Percentiles rank a stretch among this genome's conserved stretches.
Conservation (phyloP, 2,888 invertebrate genomes). For the Ophioninae sp. region DNA sequence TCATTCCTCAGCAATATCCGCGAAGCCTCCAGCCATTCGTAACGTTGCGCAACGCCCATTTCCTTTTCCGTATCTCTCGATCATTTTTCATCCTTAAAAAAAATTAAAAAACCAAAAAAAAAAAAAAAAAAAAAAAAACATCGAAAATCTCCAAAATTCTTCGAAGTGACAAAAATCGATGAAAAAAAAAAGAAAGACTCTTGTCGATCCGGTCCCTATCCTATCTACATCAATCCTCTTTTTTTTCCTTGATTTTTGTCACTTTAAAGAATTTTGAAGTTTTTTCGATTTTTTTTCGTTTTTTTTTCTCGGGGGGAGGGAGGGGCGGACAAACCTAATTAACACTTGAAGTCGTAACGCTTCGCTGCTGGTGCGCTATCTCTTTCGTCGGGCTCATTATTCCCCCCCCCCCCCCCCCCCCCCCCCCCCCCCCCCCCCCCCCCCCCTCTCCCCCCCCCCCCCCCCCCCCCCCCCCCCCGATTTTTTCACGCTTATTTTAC, state of each 20-base stretch:
- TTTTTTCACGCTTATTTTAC: conserved; percentile 29
- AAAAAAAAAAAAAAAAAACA: no score
- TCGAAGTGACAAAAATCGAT: background rate
- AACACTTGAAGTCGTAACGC: conserved; percentile 39
- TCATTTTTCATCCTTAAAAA: conserved; percentile 31
- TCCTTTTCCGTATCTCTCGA: conserved; percentile 30
- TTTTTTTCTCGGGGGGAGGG: no score
- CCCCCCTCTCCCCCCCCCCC: no score
- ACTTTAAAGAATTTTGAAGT: no score
- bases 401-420: conserved; percentile 2
- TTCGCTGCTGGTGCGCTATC: conserved; percentile 27
- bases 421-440: no score
- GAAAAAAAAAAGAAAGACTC: conserved; percentile 17
- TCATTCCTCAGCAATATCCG: conserved; percentile 35
- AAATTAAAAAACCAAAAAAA: no score
- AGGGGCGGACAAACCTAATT: conserved; percentile 38
- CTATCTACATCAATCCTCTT: no score
- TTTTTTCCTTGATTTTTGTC: no score
- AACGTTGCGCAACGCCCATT: conserved; percentile 11
- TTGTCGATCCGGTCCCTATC: no score
- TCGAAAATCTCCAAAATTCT: conserved; percentile 15
- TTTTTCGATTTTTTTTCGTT: no score
- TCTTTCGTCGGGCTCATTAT: conserved; percentile 49
- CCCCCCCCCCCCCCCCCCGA: background rate
- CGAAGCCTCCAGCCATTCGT: conserved; percentile 37